Percentiles rank a stretch among this genome's conserved stretches.
Conservation (phyloP, 2,797 vertebrate species). For the Fringilla coelebs region DNA sequence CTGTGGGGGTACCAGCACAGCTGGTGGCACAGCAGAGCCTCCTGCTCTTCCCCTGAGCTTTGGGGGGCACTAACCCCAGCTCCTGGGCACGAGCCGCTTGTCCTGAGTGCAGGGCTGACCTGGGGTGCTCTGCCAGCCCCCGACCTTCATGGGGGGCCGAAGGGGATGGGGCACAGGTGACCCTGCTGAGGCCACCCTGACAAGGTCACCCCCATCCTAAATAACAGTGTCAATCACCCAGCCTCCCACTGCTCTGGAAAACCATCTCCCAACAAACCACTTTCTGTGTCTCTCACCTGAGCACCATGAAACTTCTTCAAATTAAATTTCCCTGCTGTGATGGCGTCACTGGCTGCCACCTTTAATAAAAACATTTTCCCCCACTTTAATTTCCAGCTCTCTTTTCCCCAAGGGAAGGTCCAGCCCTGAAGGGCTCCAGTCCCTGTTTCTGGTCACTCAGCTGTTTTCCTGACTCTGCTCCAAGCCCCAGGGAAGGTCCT, state of each 20-base stretch:
- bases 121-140: neutral
- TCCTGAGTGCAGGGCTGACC: neutral
- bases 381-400: neutral
- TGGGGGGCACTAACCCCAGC: fast-evolving
- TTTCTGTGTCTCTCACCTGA: neutral
- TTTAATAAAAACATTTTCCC: neutral
- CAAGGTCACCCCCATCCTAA: neutral
- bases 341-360: neutral
- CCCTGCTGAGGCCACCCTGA: neutral
- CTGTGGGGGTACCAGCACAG: neutral
- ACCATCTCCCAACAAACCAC: neutral
- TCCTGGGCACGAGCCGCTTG: neutral
- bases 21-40: neutral
- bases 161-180: neutral
- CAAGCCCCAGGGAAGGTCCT: neutral
- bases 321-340: neutral
- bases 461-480: neutral
- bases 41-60: neutral
- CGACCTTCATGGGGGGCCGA: fast-evolving
- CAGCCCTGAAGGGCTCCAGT: neutral
- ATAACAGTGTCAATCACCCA: fast-evolving
- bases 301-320: neutral
- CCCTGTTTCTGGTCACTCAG: neutral
- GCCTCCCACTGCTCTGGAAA: neutral
- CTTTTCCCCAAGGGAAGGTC: neutral